phyloP scores from a whole-genome alignment of 2,888 invertebrate genomes.

The Apotomis capreana region DNA sequence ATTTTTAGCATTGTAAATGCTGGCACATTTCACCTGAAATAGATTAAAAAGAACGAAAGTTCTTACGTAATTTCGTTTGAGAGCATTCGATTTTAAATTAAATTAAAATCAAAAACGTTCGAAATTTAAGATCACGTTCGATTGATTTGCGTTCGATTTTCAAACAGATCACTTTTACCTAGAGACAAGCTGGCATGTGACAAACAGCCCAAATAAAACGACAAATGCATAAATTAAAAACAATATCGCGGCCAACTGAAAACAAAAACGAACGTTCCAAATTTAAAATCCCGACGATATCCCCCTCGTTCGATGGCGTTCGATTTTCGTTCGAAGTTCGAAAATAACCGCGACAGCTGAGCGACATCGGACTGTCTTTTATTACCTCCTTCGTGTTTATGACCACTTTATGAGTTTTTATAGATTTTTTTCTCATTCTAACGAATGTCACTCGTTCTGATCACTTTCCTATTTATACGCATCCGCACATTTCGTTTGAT shows the following conservation, averaged over 20 bases:
- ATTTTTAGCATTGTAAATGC: no score
- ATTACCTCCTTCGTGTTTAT: constrained; percentile 81
- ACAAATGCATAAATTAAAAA: constrained; percentile 26
- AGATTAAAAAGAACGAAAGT: background rate
- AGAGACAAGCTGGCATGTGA: constrained; percentile 10
- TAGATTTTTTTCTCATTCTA: constrained; percentile 76
- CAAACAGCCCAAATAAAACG: background rate
- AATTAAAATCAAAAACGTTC: background rate
- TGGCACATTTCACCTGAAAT: no score
- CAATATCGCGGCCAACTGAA: constrained; percentile 25
- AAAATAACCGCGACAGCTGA: constrained; percentile 83
- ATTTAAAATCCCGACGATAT: constrained; percentile 70
- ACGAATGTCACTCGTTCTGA: constrained; percentile 67
- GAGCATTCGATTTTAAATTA: no score
- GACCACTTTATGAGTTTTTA: constrained; percentile 82
- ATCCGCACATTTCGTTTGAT: constrained; percentile 60
- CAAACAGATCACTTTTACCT: constrained; percentile 7
- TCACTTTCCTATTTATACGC: constrained; percentile 63
- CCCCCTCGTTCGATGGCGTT: constrained; percentile 76
- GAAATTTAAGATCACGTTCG: background rate
- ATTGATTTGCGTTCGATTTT: constrained; percentile 5
- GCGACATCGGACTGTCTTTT: constrained; percentile 78
- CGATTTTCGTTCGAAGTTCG: constrained; percentile 78
- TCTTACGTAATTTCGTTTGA: no score
- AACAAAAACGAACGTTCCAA: constrained; percentile 56